Percentiles rank a stretch among this genome's conserved stretches.
phyloP scores from a whole-genome alignment of 2,797 vertebrate species.

The Gymnothorax reevesii region DNA sequence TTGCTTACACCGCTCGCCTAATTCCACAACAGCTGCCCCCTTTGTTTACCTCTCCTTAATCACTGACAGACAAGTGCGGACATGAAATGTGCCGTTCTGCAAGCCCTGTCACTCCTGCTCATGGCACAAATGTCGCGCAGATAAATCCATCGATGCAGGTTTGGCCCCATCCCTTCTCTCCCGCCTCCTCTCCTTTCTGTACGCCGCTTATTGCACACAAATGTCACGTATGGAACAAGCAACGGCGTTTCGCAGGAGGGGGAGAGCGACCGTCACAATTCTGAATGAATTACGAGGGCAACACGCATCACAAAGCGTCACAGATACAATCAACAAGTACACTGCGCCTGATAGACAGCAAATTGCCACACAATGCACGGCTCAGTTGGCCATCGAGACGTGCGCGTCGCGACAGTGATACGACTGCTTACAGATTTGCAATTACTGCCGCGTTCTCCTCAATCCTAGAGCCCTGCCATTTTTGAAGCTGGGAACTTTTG shows the following conservation, averaged over 20 bases:
- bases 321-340: not conserved
- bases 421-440: not conserved
- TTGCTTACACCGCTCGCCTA: slow-evolving; percentile 22
- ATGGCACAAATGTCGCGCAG: not conserved
- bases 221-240: not conserved
- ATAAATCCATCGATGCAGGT: not conserved
- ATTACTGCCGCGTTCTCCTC: not conserved
- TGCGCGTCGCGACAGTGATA: too few relatives aligned
- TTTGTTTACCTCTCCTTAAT: slow-evolving; percentile 31
- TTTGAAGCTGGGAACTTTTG: not conserved
- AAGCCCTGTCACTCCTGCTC: not conserved
- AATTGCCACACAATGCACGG: not conserved
- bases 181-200: not conserved
- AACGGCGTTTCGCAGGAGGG: not conserved
- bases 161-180: not conserved
- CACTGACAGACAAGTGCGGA: slow-evolving; percentile 20
- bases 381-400: not conserved
- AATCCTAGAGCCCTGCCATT: not conserved
- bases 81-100: not conserved
- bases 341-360: not conserved
- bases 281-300: not conserved
- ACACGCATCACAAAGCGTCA: not conserved
- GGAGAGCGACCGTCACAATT: not conserved
- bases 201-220: not conserved
- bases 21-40: slow-evolving; percentile 33